Percentiles rank a stretch among this genome's conserved stretches.
These are phyloP conservation scores for Ethmia dodecea DNA, from an alignment of 2,888 invertebrate genomes.

Conservation along the genomic window DNA sequence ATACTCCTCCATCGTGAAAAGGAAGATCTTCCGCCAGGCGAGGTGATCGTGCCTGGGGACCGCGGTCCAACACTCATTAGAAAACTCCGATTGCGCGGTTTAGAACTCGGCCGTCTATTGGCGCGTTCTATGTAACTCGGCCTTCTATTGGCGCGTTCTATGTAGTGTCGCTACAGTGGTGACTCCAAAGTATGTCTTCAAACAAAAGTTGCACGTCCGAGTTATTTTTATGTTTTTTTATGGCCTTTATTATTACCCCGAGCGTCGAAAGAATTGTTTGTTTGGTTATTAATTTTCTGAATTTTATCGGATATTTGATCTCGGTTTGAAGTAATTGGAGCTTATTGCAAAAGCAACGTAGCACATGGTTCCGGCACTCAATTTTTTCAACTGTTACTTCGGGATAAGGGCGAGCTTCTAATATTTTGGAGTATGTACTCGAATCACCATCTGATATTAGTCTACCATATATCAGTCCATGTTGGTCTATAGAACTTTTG, in stretches of 20 bases:
- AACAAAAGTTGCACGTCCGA: too few species aligned
- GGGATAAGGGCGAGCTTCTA: slow-evolving; percentile 16
- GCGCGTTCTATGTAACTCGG: neutral
- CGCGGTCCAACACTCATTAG: too few species aligned
- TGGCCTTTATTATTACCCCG: neutral
- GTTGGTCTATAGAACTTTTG: slow-evolving; percentile 5
- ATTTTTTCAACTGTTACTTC: neutral
- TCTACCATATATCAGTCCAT: slow-evolving; percentile 5
- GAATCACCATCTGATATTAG: slow-evolving; percentile 8
- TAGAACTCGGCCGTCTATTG: too few species aligned
- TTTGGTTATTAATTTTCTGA: neutral
- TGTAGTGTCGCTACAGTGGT: too few species aligned
- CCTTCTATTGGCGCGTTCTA: neutral
- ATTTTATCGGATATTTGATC: neutral
- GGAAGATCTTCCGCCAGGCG: too few species aligned
- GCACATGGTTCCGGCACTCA: neutral
- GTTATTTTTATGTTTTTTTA: neutral
- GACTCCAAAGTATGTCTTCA: too few species aligned
- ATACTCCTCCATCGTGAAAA: too few species aligned
- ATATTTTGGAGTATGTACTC: slow-evolving; percentile 4
- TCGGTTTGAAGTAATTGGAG: neutral
- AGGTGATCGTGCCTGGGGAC: too few species aligned
- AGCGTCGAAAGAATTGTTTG: neutral
- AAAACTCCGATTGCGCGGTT: too few species aligned
- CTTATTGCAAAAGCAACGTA: slow-evolving; percentile 1